Evolutionary conservation across 1,140 invertebrate genomes (phyloP).

Genomic region (Cydia amplana): DNA sequence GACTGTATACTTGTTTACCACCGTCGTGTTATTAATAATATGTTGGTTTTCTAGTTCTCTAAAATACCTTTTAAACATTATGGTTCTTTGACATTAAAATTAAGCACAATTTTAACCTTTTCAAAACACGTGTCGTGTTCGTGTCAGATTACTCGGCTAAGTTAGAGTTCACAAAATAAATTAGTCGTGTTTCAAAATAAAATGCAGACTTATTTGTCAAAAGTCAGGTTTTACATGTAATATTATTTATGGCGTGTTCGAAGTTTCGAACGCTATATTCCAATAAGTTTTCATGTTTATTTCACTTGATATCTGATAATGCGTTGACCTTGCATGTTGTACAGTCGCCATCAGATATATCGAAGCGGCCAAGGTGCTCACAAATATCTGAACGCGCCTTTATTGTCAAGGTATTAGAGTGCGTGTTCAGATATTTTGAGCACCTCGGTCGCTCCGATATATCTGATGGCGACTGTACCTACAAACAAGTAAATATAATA

Average conservation of each 20-base stretch:
- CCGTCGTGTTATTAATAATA: not conserved
- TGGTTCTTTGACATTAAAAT: conserved; percentile 13
- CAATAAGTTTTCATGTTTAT: conserved; percentile 7
- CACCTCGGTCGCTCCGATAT: no score
- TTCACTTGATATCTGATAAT: not conserved
- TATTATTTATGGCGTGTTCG: conserved; percentile 5
- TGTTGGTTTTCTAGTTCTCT: no score
- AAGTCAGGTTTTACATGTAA: not conserved
- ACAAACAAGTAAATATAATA: no score
- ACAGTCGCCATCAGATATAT: not conserved
- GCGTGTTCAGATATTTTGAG: no score
- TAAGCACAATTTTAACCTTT: not conserved
- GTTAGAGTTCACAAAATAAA: conserved; percentile 11
- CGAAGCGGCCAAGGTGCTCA: no score
- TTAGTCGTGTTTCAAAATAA: conserved; percentile 13
- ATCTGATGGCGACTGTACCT: no score
- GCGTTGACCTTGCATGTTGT: conserved; percentile 28
- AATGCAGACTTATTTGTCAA: conserved; percentile 24
- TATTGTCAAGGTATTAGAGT: no score
- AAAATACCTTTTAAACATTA: not conserved
- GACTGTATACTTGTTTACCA: not conserved
- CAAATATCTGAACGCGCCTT: no score
- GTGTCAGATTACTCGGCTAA: not conserved
- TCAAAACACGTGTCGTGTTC: conserved; percentile 2
- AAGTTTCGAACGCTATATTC: conserved; percentile 15